Conservation (phyloP, 2,797 vertebrate species). For the Dromococcyx pavoninus region DNA sequence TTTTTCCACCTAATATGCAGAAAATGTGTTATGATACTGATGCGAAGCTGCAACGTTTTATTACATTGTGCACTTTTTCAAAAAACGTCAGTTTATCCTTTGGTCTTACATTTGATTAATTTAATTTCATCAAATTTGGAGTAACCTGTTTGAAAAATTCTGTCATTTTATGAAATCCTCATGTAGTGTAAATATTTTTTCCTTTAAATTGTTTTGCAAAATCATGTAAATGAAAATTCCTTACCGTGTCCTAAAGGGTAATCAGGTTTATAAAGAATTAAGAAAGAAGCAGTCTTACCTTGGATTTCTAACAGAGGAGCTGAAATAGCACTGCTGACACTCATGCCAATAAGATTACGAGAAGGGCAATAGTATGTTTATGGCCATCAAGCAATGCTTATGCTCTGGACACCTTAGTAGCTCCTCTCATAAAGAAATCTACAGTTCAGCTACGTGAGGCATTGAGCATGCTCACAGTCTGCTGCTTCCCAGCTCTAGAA, state of each 20-base stretch:
- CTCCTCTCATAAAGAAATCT: constrained; percentile 2
- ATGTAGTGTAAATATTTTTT: not conserved
- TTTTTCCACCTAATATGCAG: not conserved
- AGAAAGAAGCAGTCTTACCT: constrained; percentile 28
- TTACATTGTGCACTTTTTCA: not conserved
- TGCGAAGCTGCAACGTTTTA: not conserved
- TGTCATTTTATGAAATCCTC: not conserved
- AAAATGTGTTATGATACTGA: not conserved
- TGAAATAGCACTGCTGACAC: constrained; percentile 15
- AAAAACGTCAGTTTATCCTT: not conserved
- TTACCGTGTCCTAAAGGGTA: not conserved
- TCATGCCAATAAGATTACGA: not conserved
- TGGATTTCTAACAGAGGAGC: constrained; percentile 35
- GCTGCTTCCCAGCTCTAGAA: not conserved
- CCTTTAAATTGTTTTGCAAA: not conserved
- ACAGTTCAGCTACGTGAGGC: not conserved
- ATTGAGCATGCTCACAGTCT: constrained; percentile 22
- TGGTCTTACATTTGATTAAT: accelerated
- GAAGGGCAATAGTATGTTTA: not conserved
- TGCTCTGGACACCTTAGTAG: not conserved
- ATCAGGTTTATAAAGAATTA: not conserved
- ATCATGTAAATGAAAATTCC: not conserved
- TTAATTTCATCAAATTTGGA: not conserved
- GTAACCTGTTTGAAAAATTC: not conserved
- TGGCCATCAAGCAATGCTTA: not conserved